Percentiles rank a stretch among this genome's conserved stretches.
These are phyloP conservation scores for Rhyzopertha dominica DNA, from an alignment of 1,140 invertebrate genomes.

Conservation along the genomic window DNA sequence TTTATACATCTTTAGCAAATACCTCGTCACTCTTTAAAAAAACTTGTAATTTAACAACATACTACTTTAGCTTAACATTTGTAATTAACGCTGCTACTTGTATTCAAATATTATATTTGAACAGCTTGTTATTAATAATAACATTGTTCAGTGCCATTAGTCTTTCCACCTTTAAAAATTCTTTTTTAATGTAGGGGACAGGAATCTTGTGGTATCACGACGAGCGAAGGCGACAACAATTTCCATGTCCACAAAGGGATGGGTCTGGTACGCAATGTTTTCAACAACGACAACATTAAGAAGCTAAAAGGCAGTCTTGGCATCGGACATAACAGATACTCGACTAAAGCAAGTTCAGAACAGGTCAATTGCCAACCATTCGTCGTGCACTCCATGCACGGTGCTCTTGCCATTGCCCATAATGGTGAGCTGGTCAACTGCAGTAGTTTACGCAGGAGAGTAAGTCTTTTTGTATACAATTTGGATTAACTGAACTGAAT, in stretches of 20 bases:
- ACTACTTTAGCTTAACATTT: background rate
- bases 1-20: no score
- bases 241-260: slow-evolving; percentile 87
- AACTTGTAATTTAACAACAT: background rate
- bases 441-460: slow-evolving; percentile 73
- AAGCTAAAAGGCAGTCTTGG: slow-evolving; percentile 87
- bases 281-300: slow-evolving; percentile 81
- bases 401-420: slow-evolving; percentile 88
- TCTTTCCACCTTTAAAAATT: no score
- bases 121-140: background rate
- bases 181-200: slow-evolving; percentile 66
- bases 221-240: slow-evolving; percentile 74
- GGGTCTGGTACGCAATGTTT: slow-evolving; percentile 93
- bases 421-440: slow-evolving; percentile 97
- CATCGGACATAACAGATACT: slow-evolving; percentile 92
- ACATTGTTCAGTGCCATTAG: background rate
- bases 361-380: slow-evolving; percentile 94
- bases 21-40: background rate
- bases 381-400: slow-evolving; percentile 93
- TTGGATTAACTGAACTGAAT: no score
- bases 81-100: background rate
- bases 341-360: slow-evolving; percentile 88
- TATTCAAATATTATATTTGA: background rate
- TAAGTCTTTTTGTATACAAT: slow-evolving; percentile 19
- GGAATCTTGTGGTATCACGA: slow-evolving; percentile 94